Evolutionary conservation across 1,140 invertebrate genomes (phyloP).

Genomic region (Cotesia vestalis): DNA sequence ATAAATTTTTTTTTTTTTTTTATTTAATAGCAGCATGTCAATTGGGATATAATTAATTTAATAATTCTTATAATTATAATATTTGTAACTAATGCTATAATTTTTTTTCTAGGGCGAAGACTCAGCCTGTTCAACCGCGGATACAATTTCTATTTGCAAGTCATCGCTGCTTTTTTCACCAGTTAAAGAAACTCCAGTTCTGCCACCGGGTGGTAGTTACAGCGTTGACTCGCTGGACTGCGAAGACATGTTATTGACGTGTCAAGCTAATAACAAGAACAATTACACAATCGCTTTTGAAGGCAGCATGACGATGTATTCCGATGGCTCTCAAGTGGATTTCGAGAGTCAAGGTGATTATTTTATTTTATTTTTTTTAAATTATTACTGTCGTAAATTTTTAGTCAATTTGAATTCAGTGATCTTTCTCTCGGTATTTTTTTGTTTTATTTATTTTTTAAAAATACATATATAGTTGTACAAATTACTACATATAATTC

Average conservation of each 20-base stretch:
- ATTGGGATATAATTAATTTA: background rate
- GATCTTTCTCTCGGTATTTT: no score
- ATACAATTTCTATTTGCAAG: constrained; percentile 87
- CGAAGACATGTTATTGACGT: constrained; percentile 88
- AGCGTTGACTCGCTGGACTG: constrained; percentile 91
- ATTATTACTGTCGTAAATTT: background rate
- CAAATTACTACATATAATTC: no score
- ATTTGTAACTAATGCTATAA: background rate
- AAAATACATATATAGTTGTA: no score
- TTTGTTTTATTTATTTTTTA: no score
- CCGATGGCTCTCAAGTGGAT: constrained; percentile 78
- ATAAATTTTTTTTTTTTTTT: background rate
- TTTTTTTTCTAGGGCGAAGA: constrained; percentile 70
- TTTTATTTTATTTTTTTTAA: constrained; percentile 3
- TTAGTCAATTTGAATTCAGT: no score
- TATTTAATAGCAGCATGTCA: constrained; percentile 1
- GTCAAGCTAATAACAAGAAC: constrained; percentile 86
- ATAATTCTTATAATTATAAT: background rate
- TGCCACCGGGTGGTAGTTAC: constrained; percentile 77
- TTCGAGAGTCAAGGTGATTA: constrained; percentile 73
- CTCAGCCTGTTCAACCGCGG: constrained; percentile 76
- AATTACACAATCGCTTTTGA: constrained; percentile 96
- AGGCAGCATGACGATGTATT: constrained; percentile 85
- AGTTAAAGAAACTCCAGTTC: constrained; percentile 79
- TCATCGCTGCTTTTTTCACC: constrained; percentile 90